A percentile compares a stretch with the other conserved stretches of the same genome.
Conservation (phyloP, 2,797 vertebrate genomes). For the Enteromius argenteus region DNA sequence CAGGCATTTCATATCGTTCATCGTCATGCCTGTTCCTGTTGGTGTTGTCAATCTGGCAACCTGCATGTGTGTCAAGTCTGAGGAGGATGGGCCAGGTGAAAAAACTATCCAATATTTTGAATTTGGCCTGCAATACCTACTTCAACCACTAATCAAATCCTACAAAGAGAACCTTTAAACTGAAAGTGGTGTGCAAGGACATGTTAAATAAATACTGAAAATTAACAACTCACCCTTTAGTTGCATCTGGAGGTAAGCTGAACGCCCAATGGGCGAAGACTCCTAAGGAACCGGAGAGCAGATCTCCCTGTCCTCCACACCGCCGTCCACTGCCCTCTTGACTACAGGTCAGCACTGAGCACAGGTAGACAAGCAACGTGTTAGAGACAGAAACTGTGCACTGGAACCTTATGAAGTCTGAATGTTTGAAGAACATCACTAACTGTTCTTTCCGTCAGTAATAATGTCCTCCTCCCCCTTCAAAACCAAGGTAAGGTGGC, state of each 20-base stretch:
- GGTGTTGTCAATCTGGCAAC: no score
- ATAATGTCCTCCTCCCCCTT: slow-evolving; percentile 95
- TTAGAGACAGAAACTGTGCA: not conserved
- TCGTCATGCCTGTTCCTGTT: no score
- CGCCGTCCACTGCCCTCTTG: slow-evolving; percentile 90
- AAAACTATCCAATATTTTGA: no score
- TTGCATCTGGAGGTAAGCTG: slow-evolving; percentile 80
- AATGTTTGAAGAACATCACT: slow-evolving; percentile 60
- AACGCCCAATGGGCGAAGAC: slow-evolving; percentile 94
- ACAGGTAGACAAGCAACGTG: not conserved
- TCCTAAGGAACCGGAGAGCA: slow-evolving; percentile 92
- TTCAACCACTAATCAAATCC: no score
- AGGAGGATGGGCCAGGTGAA: no score
- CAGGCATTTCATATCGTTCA: no score
- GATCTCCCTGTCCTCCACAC: slow-evolving; percentile 96
- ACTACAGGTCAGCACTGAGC: slow-evolving; percentile 86
- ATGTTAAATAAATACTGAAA: not conserved
- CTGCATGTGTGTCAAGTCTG: no score
- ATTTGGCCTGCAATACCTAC: no score
- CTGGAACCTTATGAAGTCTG: not conserved
- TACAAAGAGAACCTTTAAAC: not conserved
- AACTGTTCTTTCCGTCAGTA: slow-evolving; percentile 91
- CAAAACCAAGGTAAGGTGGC: slow-evolving; percentile 91
- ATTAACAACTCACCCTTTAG: slow-evolving; percentile 79
- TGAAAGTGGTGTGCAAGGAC: not conserved